Base-by-base conservation (phyloP, 2,113 vertebrate species). In the Collichthys lucidus region DNA sequence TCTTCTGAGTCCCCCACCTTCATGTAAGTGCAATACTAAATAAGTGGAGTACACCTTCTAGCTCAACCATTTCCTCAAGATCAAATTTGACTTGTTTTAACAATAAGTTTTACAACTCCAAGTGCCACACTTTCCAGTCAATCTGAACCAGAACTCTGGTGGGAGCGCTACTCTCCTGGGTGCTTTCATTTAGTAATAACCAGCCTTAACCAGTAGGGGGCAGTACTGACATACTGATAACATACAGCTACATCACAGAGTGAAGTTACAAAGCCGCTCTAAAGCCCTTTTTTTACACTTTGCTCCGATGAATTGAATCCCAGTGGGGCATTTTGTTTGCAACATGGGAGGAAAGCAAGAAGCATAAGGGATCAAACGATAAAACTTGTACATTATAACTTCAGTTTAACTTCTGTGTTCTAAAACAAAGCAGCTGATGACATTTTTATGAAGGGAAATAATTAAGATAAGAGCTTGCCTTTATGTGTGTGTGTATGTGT, bases 161-260 rank as follows among this genome's bases (percentile, higher is more conserved):
- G 53, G n/a, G 19, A 42, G 11, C 11, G 0, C 22, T 59, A 19
- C 29, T 16, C 29, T 49, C 9, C 11, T 5, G 59, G 20, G 12
- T 29, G 46, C 63, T 24, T 73, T n/a, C 15, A 44, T 55, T 44
- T 31, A 53, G 79, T 79, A 60, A 65, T 74, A 57, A 83, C 74
- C 44, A 22, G 14, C 10, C 11, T 49, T 11, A 1, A 52, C 81
- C 94, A 94, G 83, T 73, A 94, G 93, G 77, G 84, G 88, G 87
- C 80, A 77, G 82, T 47, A 80, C 59, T 26, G 16, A 50, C 74
- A 55, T 8, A 53, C 42, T n/a, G 57, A 85, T 52, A 20, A 52
- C 12, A 15, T 4, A 11, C 22, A 31, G 63, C 10, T 50, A 11
- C 5, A 3, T 62, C 5, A 46, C 14, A 19, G 5, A 26, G 20